These are phyloP conservation scores for Megalurothrips usitatus DNA, from an alignment of 2,888 invertebrate species.

Conservation along the genomic window DNA sequence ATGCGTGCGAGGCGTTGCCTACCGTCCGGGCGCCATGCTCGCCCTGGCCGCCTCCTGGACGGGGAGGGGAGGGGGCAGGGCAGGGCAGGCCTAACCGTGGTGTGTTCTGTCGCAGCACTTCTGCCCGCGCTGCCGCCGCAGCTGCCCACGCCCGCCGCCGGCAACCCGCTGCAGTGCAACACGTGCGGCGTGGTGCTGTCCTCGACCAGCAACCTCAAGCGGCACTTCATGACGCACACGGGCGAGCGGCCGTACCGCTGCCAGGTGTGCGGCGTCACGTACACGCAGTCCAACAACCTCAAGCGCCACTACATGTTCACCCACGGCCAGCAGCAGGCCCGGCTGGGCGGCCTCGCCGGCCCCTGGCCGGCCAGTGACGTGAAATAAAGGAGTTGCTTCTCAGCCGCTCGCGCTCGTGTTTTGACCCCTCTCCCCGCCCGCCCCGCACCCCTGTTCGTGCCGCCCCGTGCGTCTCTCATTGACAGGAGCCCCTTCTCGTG, in stretches of 20 bases:
- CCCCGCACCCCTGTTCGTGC: too few relatives aligned
- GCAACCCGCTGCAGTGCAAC: constrained; percentile 14
- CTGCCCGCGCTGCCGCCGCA: background rate
- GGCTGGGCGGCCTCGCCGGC: background rate
- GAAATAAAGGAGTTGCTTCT: background rate
- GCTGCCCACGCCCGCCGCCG: background rate
- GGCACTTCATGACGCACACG: constrained; percentile 23
- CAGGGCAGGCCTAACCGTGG: background rate
- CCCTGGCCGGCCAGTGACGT: background rate
- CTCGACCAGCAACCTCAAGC: constrained; percentile 18
- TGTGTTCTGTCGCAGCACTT: background rate
- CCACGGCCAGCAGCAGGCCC: constrained; percentile 3
- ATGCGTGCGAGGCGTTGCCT: background rate
- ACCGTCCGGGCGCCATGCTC: background rate
- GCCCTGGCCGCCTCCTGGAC: background rate
- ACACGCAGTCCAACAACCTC: constrained; percentile 24
- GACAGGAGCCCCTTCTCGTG: too few relatives aligned
- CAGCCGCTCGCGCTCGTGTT: background rate
- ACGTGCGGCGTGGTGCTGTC: constrained; percentile 14
- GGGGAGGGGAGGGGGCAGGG: too few relatives aligned
- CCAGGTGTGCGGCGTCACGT: constrained; percentile 9
- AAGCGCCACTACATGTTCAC: constrained; percentile 15
- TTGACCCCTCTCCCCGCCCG: background rate
- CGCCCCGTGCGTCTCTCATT: too few relatives aligned
- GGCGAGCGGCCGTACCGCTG: constrained; percentile 17